Conservation (phyloP, 2,797 vertebrate species). For the Platyrinchus mystaceus region DNA sequence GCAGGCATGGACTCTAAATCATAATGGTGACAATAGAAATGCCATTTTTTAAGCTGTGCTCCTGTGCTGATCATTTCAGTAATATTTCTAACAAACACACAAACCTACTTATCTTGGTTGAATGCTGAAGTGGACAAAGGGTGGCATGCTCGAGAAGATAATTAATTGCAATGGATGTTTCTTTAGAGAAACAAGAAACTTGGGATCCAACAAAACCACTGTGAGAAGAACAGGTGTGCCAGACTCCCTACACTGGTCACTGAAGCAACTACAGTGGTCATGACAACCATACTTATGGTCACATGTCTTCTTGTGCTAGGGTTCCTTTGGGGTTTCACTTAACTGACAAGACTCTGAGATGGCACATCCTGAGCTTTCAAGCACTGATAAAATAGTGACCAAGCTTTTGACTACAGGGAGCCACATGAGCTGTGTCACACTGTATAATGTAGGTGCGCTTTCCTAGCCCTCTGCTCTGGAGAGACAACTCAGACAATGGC, state of each 20-base stretch:
- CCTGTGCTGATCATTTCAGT: background rate
- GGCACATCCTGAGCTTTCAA: background rate
- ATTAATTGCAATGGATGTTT: background rate
- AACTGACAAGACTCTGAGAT: background rate
- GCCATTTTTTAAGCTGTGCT: background rate
- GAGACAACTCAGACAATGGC: background rate
- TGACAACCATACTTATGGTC: background rate
- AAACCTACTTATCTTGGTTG: background rate
- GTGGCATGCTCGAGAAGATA: background rate
- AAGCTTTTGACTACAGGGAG: background rate
- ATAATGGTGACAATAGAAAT: background rate
- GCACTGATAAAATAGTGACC: background rate
- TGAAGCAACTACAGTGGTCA: background rate
- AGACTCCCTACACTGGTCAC: background rate
- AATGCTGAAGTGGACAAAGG: background rate
- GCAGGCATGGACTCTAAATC: background rate
- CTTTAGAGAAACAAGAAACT: background rate
- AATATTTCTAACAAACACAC: background rate
- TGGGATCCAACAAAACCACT: accelerated
- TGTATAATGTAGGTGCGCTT: background rate
- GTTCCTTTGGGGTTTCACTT: background rate
- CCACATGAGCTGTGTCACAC: background rate
- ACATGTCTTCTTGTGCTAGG: background rate
- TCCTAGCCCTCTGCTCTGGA: background rate
- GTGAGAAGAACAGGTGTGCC: background rate